Evolutionary conservation across 2,113 vertebrate genomes (phyloP), one percentile per base, ranked within the genome.

Genomic region (Ictalurus furcatus): DNA sequence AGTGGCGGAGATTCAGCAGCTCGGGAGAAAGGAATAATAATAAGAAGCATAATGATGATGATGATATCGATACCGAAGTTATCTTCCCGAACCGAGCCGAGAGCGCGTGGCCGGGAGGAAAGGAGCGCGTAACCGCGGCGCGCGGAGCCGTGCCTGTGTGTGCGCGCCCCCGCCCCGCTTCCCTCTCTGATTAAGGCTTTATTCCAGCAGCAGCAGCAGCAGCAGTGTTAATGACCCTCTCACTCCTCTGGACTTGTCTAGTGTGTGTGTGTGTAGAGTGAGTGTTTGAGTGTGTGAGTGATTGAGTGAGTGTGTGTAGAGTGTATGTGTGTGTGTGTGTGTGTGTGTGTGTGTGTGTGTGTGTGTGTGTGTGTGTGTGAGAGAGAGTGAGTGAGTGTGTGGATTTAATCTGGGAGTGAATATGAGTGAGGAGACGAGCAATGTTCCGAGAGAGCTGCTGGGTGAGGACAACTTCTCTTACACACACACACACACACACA

Each of bases 381-480:
- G n/a, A n/a, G n/a, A n/a, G 34, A 34, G 34, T 1, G 34, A 34
- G 34, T 34, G 34, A 34, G 30, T 73, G 71, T 40, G 76, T 40
- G 37, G 37, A 16, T 67, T 52, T 69, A 13, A 85, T 71, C 63
- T 19, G 84, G 6, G 4, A n/a, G 34, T 63, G 84, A 85, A 65
- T n/a, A 85, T 85, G 84, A 85, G 65, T 52, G 84, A 85, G 44
- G 84, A 85, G 44, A 44, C 17, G 61, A 67, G 61, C 65, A 71
- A 25, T 56, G 65, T 85, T 4, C 65, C 84, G 37, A 48, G 65
- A 71, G 84, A 85, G n/a, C 84, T 85, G n/a, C 84, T 85, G 44
- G 84, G 84, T 85, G 25, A 85, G 84, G 19, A 59, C 54, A 82
- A 81, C 82, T 84, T 61, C 23, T 84, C 19, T 65, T 44, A 23